Evolutionary conservation across 1,140 invertebrate genomes (phyloP).

Genomic region (Druon quercuslanigerum): DNA sequence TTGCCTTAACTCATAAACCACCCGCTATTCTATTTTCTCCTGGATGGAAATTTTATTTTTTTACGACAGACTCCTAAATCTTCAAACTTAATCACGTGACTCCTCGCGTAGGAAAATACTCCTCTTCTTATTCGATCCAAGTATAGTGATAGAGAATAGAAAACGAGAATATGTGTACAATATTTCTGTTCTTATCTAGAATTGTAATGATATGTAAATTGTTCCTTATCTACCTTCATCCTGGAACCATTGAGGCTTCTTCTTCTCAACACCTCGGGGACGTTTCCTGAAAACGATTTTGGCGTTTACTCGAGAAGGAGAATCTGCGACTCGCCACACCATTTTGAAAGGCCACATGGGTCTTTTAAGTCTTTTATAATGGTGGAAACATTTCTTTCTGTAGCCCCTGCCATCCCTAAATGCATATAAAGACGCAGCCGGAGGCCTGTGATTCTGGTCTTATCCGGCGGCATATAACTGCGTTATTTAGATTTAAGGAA

Average conservation of each 20-base stretch:
- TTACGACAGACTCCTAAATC: constrained; percentile 52
- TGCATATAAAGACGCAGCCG: constrained; percentile 32
- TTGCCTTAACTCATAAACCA: constrained; percentile 57
- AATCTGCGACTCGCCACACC: constrained; percentile 19
- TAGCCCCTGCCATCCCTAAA: constrained; percentile 1
- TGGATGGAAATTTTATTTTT: constrained; percentile 60
- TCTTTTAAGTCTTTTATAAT: constrained; percentile 34
- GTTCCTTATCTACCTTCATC: constrained; percentile 20
- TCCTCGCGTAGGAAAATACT: constrained; percentile 5
- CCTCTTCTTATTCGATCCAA: background rate
- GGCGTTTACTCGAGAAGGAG: background rate
- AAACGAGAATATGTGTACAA: background rate
- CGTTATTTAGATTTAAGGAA: constrained; percentile 44
- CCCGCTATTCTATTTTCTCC: constrained; percentile 60
- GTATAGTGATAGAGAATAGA: background rate
- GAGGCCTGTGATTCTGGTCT: constrained; percentile 18
- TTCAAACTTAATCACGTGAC: constrained; percentile 34
- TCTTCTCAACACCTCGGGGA: background rate
- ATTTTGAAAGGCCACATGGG: constrained; percentile 27
- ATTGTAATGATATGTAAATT: constrained; percentile 22
- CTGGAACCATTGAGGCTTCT: constrained; percentile 12
- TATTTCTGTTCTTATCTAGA: background rate
- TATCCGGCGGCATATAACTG: constrained; percentile 25
- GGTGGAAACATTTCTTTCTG: constrained; percentile 15
- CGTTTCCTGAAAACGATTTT: constrained; percentile 13